A percentile compares a stretch with the other conserved stretches of the same genome.
phyloP scores from a whole-genome alignment of 2,888 invertebrate genomes.

The Calameuta pallipes region DNA sequence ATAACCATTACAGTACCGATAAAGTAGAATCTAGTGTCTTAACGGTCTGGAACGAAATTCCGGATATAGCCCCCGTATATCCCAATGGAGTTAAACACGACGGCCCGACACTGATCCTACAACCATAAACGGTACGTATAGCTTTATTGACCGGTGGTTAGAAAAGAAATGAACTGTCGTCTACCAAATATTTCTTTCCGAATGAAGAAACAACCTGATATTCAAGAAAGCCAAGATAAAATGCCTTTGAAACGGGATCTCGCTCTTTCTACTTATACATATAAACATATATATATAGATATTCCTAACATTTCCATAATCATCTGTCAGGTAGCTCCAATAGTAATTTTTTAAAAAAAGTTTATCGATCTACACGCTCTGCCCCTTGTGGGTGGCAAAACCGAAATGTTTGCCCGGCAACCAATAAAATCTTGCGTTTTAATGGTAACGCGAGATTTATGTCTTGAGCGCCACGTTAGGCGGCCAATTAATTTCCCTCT shows the following conservation, averaged over 20 bases:
- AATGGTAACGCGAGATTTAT: constrained; percentile 32
- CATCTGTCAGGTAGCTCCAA: neutral
- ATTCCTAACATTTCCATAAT: neutral
- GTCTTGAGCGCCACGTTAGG: constrained; percentile 17
- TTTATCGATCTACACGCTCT: neutral
- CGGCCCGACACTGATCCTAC: constrained; percentile 27
- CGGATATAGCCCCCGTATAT: constrained; percentile 59
- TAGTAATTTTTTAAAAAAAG: neutral
- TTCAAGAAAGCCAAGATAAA: neutral
- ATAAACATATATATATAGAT: neutral
- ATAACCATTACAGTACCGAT: constrained; percentile 63
- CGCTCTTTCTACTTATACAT: neutral
- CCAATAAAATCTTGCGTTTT: constrained; percentile 28
- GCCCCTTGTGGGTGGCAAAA: constrained; percentile 23
- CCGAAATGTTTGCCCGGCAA: constrained; percentile 11
- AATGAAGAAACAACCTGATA: neutral
- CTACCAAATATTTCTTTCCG: neutral
- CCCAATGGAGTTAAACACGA: constrained; percentile 59
- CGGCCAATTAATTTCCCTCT: constrained; percentile 31
- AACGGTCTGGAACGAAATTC: constrained; percentile 63
- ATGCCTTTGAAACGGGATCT: neutral
- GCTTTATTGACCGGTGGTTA: constrained; percentile 4
- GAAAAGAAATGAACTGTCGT: constrained; percentile 1
- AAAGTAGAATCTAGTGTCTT: constrained; percentile 65
- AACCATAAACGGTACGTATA: constrained; percentile 3